These are phyloP conservation scores for Lucinisca nassula DNA, from an alignment of 2,888 invertebrate genomes.

Conservation along the genomic window DNA sequence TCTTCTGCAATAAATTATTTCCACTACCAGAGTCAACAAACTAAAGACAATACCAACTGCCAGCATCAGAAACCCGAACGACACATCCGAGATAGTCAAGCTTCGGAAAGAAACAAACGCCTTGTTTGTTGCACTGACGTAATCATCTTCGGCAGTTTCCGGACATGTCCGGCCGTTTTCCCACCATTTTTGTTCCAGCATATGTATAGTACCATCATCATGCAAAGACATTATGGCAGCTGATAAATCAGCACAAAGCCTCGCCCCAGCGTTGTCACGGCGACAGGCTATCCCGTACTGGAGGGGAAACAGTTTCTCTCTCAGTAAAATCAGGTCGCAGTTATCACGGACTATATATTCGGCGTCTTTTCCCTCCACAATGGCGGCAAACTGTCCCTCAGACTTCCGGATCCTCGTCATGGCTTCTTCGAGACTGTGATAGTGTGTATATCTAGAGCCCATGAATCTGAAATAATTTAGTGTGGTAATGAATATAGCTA, in stretches of 20 bases:
- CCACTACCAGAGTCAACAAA: neutral
- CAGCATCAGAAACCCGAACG: neutral
- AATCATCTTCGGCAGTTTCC: slow-evolving; percentile 33
- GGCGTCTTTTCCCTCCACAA: slow-evolving; percentile 38
- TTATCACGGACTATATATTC: slow-evolving; percentile 20
- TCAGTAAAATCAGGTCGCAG: slow-evolving; percentile 45
- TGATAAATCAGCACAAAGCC: slow-evolving; percentile 36
- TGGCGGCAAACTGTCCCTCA: slow-evolving; percentile 35
- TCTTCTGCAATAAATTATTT: neutral
- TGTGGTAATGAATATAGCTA: too few relatives aligned
- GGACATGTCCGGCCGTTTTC: slow-evolving; percentile 6
- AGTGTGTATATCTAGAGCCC: slow-evolving; percentile 32
- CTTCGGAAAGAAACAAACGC: neutral
- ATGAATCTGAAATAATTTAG: slow-evolving; percentile 24
- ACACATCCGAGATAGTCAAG: neutral
- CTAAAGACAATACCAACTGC: neutral
- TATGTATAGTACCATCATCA: slow-evolving; percentile 22
- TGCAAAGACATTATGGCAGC: slow-evolving; percentile 4
- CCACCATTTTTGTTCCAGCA: slow-evolving; percentile 46
- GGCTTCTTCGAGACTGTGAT: slow-evolving; percentile 31
- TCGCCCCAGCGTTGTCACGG: neutral
- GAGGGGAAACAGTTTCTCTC: slow-evolving; percentile 38
- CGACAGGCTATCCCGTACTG: slow-evolving; percentile 38
- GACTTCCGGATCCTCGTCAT: slow-evolving; percentile 16
- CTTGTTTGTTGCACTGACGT: neutral